These are phyloP conservation scores for Jacana jacana DNA, from an alignment of 2,113 vertebrate genomes.

Conservation along the genomic window DNA sequence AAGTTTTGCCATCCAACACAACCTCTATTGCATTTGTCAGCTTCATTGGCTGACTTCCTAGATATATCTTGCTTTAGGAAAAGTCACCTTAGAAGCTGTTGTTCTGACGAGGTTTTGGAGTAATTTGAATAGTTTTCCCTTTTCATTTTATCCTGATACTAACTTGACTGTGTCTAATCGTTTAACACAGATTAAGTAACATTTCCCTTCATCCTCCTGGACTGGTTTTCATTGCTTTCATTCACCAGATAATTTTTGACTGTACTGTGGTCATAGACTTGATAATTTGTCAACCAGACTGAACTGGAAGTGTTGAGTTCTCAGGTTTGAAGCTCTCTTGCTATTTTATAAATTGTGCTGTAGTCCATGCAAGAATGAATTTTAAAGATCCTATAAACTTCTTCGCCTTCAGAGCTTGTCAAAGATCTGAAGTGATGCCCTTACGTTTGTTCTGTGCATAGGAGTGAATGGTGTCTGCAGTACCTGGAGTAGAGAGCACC, in stretches of 20 bases:
- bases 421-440: not conserved
- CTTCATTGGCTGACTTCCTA: not conserved
- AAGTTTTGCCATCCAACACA: not conserved
- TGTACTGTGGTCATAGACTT: not conserved
- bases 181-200: not conserved
- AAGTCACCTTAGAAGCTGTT: not conserved
- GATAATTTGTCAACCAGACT: not conserved
- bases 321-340: not conserved
- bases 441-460: not conserved
- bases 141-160: not conserved
- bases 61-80: not conserved
- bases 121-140: not conserved
- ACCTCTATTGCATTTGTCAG: not conserved
- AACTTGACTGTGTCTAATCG: not conserved
- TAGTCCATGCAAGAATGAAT: not conserved
- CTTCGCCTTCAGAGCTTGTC: not conserved
- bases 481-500: not conserved
- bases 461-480: not conserved
- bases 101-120: not conserved
- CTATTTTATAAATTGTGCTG: not conserved
- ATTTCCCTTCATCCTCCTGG: not conserved
- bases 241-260: not conserved
- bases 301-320: not conserved
- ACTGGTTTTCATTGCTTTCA: not conserved
- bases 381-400: not conserved